Base-by-base conservation (phyloP, 2,797 vertebrate genomes). In the Pangasius krempfi region DNA sequence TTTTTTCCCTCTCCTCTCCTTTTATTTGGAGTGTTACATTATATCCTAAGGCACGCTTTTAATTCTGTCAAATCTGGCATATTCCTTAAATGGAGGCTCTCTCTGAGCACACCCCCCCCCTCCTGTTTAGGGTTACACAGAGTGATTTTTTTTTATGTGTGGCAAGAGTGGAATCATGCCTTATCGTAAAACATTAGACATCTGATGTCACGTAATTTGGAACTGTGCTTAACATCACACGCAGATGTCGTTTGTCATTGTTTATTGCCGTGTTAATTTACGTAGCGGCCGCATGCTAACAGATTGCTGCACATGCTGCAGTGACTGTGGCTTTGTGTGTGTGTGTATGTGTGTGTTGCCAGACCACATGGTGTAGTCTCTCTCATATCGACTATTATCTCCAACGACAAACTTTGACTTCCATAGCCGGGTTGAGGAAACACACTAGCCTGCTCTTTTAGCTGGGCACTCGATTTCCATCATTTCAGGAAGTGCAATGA, bases 181-280 rank as follows among this genome's bases (percentile, higher is more conserved):
- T 90, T 88, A 90, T 92, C 58, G 50, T 86, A 89, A 91, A 90
- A 73, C 40, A 86, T 89, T 90, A 89, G 88, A 91, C 90, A 91
- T 91, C 72, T 90, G 91, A 92, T 88, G 88, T 89, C 73, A 85
- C 52, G 22, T 86, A 86, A 91, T 89, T 89, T 89, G 89, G 83
- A 86, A 89, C 72, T 56, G 84, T 70, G 56, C 87, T 88, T 85
- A 89, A 85, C 91, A 88, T 90, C 88, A 50, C 79, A 18, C 85
- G 33, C 90, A 90, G 89, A 89, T 90, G 90, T 89, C 89, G 86
- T 88, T 91, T 89, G 83, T 88, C 86, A 85, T 87, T 68, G 88
- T 90, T 91, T 91, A 92, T 89, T 89, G 87, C 66, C 4, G 66
- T 86, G 90, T 89, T 92, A 90, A 92, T 91, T 89, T 87, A 85